Percentiles rank a stretch among this genome's conserved stretches.
These are phyloP conservation scores for Parauchenoglanis ngamensis DNA, from an alignment of 2,797 vertebrate genomes.

Conservation along the genomic window DNA sequence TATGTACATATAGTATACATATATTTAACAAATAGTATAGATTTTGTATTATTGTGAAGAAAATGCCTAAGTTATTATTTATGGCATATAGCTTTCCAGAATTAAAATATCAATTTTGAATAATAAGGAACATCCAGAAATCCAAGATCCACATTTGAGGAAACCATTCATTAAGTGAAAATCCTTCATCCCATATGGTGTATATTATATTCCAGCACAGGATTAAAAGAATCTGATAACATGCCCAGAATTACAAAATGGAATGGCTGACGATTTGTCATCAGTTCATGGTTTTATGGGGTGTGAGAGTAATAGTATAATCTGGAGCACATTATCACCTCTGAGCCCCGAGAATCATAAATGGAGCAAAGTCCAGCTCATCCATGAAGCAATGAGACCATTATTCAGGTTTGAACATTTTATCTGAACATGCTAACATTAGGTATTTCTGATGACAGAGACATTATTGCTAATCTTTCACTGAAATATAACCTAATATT, in stretches of 20 bases:
- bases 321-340: conserved; percentile 70
- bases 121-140: neutral
- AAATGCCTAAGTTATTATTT: neutral
- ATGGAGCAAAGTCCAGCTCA: conserved; percentile 43
- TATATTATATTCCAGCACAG: conserved; percentile 37
- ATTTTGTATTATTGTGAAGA: neutral
- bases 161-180: conserved; percentile 12
- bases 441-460: conserved; percentile 18
- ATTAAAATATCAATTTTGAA: neutral
- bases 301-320: conserved; percentile 45
- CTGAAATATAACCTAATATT: conserved; percentile 17
- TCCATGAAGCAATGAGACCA: conserved; percentile 32
- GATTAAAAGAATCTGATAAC: conserved; percentile 29
- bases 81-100: neutral
- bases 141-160: neutral
- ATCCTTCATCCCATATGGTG: conserved; percentile 15
- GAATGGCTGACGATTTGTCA: conserved; percentile 57
- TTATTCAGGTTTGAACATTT: conserved; percentile 32
- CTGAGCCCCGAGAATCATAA: conserved; percentile 43
- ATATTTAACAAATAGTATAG: neutral
- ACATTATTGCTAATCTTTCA: conserved; percentile 35
- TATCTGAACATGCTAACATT: neutral
- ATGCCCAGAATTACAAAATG: conserved; percentile 46
- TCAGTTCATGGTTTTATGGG: conserved; percentile 49
- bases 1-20: neutral